Percentiles rank a stretch among this genome's conserved stretches.
Evolutionary conservation across 2,113 vertebrate genomes (phyloP).

Genomic region (Anser cygnoides): DNA sequence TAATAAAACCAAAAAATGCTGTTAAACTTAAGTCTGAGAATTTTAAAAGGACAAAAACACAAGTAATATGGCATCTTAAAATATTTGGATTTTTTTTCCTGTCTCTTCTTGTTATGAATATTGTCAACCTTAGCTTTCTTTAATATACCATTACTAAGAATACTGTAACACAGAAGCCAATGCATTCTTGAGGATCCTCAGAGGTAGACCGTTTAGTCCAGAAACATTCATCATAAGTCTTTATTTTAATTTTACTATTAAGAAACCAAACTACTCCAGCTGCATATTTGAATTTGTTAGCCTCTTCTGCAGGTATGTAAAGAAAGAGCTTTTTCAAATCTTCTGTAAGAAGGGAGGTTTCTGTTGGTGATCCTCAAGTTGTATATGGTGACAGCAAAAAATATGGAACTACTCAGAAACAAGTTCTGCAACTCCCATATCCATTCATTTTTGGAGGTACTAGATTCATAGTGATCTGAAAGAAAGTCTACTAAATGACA

Average conservation of each 20-base stretch:
- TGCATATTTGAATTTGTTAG: background rate
- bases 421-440: background rate
- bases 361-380: background rate
- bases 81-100: background rate
- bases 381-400: background rate
- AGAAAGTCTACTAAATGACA: background rate
- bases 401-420: background rate
- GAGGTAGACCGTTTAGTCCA: conserved; percentile 27
- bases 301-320: background rate
- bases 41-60: conserved; percentile 1
- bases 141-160: background rate
- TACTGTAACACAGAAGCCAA: background rate
- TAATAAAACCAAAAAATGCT: conserved; percentile 64
- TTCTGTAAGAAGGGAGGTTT: background rate
- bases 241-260: background rate
- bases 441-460: background rate
- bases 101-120: background rate
- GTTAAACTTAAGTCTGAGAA: conserved; percentile 80
- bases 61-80: background rate
- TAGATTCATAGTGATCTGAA: background rate
- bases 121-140: background rate
- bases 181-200: conserved; percentile 7
- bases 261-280: background rate
- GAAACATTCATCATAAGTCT: background rate
- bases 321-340: background rate